phyloP scores from a whole-genome alignment of 2,113 vertebrate genomes.

The Lamprotornis superbus region DNA sequence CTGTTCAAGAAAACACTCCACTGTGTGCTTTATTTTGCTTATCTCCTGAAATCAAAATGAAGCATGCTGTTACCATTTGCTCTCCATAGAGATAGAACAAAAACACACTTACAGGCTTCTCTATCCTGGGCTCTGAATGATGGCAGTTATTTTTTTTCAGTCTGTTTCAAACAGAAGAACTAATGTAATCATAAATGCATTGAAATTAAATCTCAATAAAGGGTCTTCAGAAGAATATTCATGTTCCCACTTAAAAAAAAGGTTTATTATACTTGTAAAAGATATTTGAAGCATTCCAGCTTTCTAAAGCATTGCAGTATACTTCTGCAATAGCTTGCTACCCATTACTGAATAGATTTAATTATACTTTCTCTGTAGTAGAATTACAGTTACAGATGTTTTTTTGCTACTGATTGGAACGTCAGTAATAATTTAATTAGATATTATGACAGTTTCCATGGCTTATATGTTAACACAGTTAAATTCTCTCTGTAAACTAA shows the following conservation, averaged over 20 bases:
- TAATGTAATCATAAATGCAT: constrained; percentile 43
- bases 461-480: constrained; percentile 59
- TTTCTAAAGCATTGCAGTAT: constrained; percentile 5
- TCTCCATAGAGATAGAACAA: not conserved
- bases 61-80: not conserved
- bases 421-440: constrained; percentile 63
- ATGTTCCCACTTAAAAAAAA: constrained; percentile 40
- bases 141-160: constrained; percentile 2
- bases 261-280: constrained; percentile 44
- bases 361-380: constrained; percentile 50
- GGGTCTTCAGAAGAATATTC: constrained; percentile 44
- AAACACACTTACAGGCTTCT: not conserved
- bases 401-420: constrained; percentile 68
- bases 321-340: constrained; percentile 59
- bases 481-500: constrained; percentile 61
- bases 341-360: constrained; percentile 38
- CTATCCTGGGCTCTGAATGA: not conserved
- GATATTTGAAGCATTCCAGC: constrained; percentile 50
- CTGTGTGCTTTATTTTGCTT: constrained; percentile 13
- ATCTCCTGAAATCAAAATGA: constrained; percentile 35
- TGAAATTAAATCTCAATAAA: constrained; percentile 60
- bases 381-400: constrained; percentile 62
- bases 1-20: not conserved
- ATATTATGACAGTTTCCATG: constrained; percentile 61
- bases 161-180: constrained; percentile 11